Base-by-base conservation (phyloP, 2,888 invertebrate genomes). In the Temnothorax ravouxi region DNA sequence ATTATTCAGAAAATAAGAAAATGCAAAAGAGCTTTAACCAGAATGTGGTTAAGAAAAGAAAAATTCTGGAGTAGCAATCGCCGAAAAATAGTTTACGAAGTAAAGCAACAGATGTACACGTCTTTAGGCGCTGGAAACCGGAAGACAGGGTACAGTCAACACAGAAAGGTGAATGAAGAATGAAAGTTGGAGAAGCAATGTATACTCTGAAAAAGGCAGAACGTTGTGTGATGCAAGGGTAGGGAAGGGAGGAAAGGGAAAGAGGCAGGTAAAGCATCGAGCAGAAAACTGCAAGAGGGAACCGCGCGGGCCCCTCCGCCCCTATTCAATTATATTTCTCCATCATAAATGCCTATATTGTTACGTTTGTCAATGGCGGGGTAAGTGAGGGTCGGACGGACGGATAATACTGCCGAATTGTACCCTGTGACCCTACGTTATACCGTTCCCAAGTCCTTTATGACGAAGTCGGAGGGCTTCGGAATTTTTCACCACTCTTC, bases 271-370 rank as follows among this genome's bases (percentile, higher is more conserved):
- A 64, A 84, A 59, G 54, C 64, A 34, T 54, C 72, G 52, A 71
- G 77, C 84, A 66, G 80, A 76, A 83, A 66, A 47, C 56, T 77
- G 66, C 47, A 52, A 64, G 87, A 80, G 84, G 84, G 74, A 84
- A 59, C 83, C 66, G 29, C 89, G 87, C 85, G 84, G 89, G 84
- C 90, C 88, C 87, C 90, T 89, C 87, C 89, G 86, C 90, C 89
- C 88, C 91, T 93, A 94, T 94, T 94, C 94, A 94, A 94, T 94
- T 94, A 94, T 94, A 94, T 94, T 93, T 93, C 93, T 92, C 92
- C 94, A 91, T 91, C 93, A 94, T 94, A 95, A 94, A 95, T 95
- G 93, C 94, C 93, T 93, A 94, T 94, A 95, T 95, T 95, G 94
- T 94, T 95, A 93, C 93, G 92, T 94, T 94, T 93, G 93, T 94